These are phyloP conservation scores for Drosophila busckii DNA, from an alignment of 1,140 invertebrate genomes.

Conservation along the genomic window DNA sequence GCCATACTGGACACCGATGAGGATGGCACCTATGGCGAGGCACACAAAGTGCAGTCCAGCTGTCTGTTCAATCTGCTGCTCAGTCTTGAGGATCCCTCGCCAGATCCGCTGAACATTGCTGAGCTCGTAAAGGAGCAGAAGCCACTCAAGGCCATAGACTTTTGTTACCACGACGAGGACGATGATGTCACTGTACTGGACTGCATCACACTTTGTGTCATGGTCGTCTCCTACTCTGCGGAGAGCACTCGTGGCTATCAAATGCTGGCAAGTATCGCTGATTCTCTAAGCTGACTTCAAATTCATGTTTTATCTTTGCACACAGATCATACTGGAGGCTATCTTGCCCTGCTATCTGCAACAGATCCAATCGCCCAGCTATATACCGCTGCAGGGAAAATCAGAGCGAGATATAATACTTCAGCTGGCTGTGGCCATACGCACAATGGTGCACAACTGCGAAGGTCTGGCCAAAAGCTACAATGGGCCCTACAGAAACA, in stretches of 20 bases:
- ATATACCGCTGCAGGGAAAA: conserved; percentile 90
- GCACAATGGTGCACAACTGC: conserved; percentile 96
- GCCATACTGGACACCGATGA: conserved; percentile 97
- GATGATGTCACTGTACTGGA: conserved; percentile 96
- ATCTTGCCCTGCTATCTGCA: conserved; percentile 96
- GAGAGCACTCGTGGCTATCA: conserved; percentile 97
- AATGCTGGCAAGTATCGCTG: conserved; percentile 91
- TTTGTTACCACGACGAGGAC: conserved; percentile 97
- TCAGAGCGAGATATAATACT: conserved; percentile 96
- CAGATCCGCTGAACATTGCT: conserved; percentile 96
- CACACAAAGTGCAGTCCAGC: conserved; percentile 94
- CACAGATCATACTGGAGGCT: conserved; percentile 95
- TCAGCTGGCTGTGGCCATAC: conserved; percentile 95
- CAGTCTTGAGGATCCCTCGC: conserved; percentile 94
- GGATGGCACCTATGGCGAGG: conserved; percentile 90
- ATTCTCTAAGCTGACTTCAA: no score
- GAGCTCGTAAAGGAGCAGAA: conserved; percentile 97
- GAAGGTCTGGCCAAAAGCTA: conserved; percentile 97
- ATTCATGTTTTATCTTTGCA: background rate
- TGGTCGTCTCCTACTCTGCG: conserved; percentile 98
- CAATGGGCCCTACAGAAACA: conserved; percentile 92
- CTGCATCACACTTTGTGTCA: conserved; percentile 96
- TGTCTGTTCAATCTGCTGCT: conserved; percentile 94
- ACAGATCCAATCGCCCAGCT: conserved; percentile 93
- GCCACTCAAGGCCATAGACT: conserved; percentile 97